These are phyloP conservation scores for Macheiramphus alcinus DNA, from an alignment of 2,113 vertebrate species.

Conservation along the genomic window DNA sequence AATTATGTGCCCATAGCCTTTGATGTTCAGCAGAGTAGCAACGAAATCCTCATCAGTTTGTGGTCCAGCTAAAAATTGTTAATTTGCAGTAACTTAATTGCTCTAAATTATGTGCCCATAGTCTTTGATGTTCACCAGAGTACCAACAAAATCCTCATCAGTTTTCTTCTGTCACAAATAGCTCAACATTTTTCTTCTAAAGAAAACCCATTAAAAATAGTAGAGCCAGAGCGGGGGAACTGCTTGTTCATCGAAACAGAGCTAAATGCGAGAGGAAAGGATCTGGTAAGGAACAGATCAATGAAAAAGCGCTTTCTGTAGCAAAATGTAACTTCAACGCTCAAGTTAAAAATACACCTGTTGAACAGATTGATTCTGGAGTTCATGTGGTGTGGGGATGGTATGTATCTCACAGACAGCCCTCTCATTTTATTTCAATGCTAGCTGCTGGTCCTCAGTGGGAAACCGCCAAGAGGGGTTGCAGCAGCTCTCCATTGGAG, in stretches of 20 bases:
- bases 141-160: not conserved
- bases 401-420: not conserved
- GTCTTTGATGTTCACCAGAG: not conserved
- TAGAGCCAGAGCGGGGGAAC: not conserved
- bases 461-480: slow-evolving; percentile 78
- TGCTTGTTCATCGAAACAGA: not conserved
- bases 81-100: not conserved
- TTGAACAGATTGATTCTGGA: not conserved
- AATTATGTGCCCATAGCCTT: not conserved
- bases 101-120: not conserved
- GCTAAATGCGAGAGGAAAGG: not conserved
- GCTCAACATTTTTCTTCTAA: not conserved
- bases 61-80: not conserved
- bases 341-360: not conserved
- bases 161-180: not conserved
- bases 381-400: accelerated
- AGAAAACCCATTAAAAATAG: not conserved
- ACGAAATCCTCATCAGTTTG: not conserved
- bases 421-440: not conserved
- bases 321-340: not conserved
- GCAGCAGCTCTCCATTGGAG: slow-evolving; percentile 84
- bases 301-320: not conserved
- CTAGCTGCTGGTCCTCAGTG: slow-evolving; percentile 88
- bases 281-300: not conserved
- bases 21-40: not conserved